Conservation (phyloP, 2,113 vertebrate genomes). For the Rhagologus leucostigma region DNA sequence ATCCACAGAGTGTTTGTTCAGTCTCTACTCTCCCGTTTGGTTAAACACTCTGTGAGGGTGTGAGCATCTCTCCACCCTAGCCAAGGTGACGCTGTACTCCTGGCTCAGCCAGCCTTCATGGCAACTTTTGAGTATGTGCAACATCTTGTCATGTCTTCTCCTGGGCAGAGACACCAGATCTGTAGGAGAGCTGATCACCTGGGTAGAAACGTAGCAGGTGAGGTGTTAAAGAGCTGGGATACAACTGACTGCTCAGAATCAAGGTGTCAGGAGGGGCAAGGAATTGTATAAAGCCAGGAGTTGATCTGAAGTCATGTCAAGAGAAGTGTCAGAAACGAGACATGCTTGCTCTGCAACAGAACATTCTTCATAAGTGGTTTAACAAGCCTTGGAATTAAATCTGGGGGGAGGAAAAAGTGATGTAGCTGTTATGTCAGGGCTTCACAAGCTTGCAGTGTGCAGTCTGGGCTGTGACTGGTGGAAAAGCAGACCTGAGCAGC, state of each 20-base stretch:
- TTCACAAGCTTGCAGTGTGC: background rate
- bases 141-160: background rate
- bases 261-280: background rate
- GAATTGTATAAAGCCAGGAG: background rate
- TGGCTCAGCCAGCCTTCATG: background rate
- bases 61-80: background rate
- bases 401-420: background rate
- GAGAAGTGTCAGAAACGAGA: background rate
- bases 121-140: background rate
- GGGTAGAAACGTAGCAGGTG: background rate
- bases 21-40: background rate
- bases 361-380: background rate
- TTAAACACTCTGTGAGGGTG: background rate
- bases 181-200: background rate
- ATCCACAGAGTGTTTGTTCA: background rate
- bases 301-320: background rate
- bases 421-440: conserved; percentile 2
- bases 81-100: fast-evolving
- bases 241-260: background rate
- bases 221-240: background rate
- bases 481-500: background rate
- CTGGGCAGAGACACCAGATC: background rate
- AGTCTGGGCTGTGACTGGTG: background rate
- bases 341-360: background rate
- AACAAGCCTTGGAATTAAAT: conserved; percentile 22